phyloP scores from a whole-genome alignment of 2,797 vertebrate genomes.

The Lemur catta region DNA sequence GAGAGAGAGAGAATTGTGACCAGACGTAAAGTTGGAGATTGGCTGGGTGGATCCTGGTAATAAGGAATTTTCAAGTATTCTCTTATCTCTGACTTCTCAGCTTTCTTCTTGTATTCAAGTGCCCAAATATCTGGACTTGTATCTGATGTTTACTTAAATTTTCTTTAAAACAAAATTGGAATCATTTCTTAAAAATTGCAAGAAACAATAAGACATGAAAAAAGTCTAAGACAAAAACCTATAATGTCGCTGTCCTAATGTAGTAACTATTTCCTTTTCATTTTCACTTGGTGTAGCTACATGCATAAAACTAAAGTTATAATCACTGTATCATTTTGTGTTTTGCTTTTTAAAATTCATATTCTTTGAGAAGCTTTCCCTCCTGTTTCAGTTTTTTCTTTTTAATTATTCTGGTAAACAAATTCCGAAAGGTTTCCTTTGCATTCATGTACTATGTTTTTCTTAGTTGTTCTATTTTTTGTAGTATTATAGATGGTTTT shows the following conservation, averaged over 20 bases:
- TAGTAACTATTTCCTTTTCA: background rate
- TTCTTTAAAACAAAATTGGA: background rate
- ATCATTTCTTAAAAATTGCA: background rate
- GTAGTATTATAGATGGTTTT: background rate
- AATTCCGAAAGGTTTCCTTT: background rate
- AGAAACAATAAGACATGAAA: background rate
- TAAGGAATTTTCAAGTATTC: background rate
- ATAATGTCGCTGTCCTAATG: background rate
- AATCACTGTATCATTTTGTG: background rate
- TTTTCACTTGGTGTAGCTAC: background rate
- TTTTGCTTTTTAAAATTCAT: background rate
- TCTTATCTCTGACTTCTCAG: background rate
- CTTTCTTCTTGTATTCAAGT: background rate
- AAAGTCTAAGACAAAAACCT: background rate
- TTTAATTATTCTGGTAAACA: background rate
- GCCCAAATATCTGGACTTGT: background rate
- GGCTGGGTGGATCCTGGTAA: background rate
- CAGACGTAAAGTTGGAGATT: background rate
- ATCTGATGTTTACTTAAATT: background rate
- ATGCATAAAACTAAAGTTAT: background rate
- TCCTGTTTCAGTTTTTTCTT: background rate
- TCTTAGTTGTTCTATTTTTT: background rate
- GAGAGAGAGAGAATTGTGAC: background rate
- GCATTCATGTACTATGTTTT: background rate
- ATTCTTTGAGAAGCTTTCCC: background rate